Conservation (phyloP, 2,797 vertebrate genomes). For the Myiothlypis coronata region DNA sequence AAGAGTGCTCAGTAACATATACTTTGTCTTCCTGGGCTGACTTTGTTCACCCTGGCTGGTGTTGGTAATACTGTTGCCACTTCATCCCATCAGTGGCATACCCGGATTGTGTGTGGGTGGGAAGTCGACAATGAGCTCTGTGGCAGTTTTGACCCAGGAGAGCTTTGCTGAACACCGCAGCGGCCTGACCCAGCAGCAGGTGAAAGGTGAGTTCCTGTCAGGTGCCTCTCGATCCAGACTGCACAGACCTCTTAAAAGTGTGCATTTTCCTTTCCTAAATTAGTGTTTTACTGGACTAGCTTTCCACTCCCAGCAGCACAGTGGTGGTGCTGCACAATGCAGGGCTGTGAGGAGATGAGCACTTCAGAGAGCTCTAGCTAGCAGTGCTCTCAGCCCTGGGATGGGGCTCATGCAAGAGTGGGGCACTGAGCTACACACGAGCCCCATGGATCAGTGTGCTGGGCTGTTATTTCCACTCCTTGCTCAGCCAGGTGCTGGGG, state of each 20-base stretch:
- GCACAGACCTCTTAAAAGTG: not conserved
- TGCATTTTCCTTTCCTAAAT: not conserved
- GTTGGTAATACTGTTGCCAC: not conserved
- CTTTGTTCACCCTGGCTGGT: not conserved
- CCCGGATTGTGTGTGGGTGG: constrained; percentile 93
- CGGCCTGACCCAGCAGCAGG: constrained; percentile 91
- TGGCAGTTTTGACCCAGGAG: constrained; percentile 99
- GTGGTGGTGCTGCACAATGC: not conserved
- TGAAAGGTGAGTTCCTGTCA: constrained; percentile 74
- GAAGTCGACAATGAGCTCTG: constrained; percentile 98
- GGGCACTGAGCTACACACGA: not conserved
- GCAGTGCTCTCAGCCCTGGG: not conserved
- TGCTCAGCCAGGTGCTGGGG: not conserved
- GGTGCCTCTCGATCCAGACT: not conserved
- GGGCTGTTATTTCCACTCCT: not conserved
- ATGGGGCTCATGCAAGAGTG: not conserved
- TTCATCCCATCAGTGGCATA: constrained; percentile 83
- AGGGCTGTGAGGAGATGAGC: not conserved
- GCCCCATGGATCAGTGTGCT: not conserved
- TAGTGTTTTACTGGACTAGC: not conserved
- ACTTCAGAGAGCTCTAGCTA: not conserved
- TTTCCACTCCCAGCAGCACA: not conserved
- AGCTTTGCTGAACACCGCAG: constrained; percentile 98
- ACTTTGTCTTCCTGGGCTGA: not conserved
- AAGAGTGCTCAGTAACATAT: not conserved